Evolutionary conservation across 2,888 invertebrate genomes (phyloP).

Genomic region (Nebria brevicollis): DNA sequence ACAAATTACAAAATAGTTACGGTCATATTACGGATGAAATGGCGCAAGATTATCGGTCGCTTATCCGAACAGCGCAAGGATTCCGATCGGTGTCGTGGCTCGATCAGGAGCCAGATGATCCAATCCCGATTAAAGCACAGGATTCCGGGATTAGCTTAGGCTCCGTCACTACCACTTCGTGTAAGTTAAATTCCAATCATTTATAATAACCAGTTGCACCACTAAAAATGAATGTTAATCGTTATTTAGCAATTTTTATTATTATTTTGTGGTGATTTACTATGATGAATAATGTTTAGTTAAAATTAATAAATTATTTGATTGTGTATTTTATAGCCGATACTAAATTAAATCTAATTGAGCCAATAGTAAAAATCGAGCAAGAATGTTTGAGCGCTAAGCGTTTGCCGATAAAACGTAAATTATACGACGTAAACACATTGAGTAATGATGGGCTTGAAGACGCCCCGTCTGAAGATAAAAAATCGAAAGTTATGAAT

Average conservation of each 20-base stretch:
- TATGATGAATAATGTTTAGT: not conserved
- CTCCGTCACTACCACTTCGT: not conserved
- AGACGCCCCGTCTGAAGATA: not conserved
- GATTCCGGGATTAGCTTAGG: constrained; percentile 51
- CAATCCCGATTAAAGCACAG: constrained; percentile 47
- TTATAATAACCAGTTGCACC: not conserved
- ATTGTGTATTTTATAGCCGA: not conserved
- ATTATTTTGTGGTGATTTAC: too few relatives aligned
- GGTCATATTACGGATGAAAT: constrained; percentile 69
- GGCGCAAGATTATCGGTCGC: constrained; percentile 68
- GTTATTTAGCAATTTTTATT: too few relatives aligned
- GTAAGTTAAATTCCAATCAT: constrained; percentile 21
- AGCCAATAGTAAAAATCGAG: not conserved
- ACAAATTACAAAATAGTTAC: constrained; percentile 69
- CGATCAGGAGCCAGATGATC: constrained; percentile 59
- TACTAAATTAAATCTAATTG: not conserved
- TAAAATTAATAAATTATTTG: not conserved
- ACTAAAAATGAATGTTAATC: too few relatives aligned
- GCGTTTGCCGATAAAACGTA: constrained; percentile 27
- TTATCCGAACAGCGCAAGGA: constrained; percentile 70
- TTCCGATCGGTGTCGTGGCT: constrained; percentile 71
- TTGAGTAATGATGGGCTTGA: not conserved
- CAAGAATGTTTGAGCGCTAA: constrained; percentile 7
- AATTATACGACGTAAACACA: constrained; percentile 29
- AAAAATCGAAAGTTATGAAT: not conserved